Evolutionary conservation across 2,113 vertebrate genomes (phyloP), one percentile per base, ranked within the genome.

Genomic region (Erpornis zantholeuca): DNA sequence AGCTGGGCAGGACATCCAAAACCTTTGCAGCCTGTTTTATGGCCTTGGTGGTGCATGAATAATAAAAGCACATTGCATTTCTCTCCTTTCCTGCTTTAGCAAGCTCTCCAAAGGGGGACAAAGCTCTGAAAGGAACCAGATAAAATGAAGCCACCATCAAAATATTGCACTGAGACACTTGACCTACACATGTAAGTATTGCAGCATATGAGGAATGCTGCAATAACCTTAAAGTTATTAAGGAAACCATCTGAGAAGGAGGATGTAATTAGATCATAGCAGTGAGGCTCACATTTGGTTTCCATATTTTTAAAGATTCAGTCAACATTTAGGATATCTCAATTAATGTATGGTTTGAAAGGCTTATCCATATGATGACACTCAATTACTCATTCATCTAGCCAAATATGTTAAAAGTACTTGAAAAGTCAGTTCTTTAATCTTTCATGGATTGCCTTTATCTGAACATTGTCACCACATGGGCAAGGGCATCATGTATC

Each of bases 291-390:
- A 96, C 96, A 97, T 97, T 97, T 97, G 95, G 97, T 94, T 96
- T 95, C 96, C 97, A 97, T 97, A 97, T 96, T 97, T 97, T 86
- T 77, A 69, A 92, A 49, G 78, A 95, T 84, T 86, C 87, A 91
- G 88, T 97, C 92, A 94, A 95, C 95, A 84, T 92, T 70, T 92
- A 97, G 96, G 97, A 97, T 94, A 96, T 97, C 93, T 97, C 95
- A 98, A 96, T 97, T 96, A 96, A 82, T 96, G 83, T 80, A 96
- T 66, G 85, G 84, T 81, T 93, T 95, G 92, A 95, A 95, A 97
- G 88, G 45, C 90, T 93, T 90, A 93, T 80, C 94, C 94, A 90
- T 92, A 94, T 92, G 94, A 97, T 83, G 91, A 92, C 94, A 84
- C 88, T 73, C 92, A 93, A 94, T 94, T 95, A 86, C 49, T 87